Conservation (phyloP, 2,888 invertebrate species). For the Lomographa bimaculata region DNA sequence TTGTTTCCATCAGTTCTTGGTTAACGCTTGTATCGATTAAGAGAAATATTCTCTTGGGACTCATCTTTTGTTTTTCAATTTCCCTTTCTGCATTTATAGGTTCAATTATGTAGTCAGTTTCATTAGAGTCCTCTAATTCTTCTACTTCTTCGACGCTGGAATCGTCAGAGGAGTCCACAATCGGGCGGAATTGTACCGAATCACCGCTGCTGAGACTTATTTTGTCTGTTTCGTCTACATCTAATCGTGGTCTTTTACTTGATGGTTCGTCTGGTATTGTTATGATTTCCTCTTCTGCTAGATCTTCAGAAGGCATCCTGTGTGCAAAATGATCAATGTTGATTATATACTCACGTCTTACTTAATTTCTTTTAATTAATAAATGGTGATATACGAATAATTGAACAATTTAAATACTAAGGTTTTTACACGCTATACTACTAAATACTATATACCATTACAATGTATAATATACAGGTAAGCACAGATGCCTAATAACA, state of each 20-base stretch:
- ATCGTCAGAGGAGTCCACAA: conserved; percentile 55
- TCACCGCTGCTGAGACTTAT: conserved; percentile 69
- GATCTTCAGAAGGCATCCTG: conserved; percentile 47
- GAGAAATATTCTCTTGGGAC: too few species aligned
- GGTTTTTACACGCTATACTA: too few species aligned
- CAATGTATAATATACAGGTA: too few species aligned
- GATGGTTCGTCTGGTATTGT: conserved; percentile 57
- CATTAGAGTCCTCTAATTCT: conserved; percentile 18
- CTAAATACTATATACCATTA: too few species aligned
- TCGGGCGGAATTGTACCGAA: conserved; percentile 53
- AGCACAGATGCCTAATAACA: too few species aligned
- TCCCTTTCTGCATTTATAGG: background rate
- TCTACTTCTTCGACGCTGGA: conserved; percentile 42
- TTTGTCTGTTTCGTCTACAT: conserved; percentile 45
- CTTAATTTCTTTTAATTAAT: too few species aligned
- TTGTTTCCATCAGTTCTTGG: background rate
- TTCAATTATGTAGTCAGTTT: conserved; percentile 15
- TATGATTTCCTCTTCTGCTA: conserved; percentile 36
- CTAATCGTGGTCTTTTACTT: conserved; percentile 51
- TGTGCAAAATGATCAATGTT: too few species aligned
- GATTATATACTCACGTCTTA: too few species aligned
- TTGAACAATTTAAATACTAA: too few species aligned
- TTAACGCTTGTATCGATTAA: background rate
- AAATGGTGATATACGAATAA: too few species aligned
- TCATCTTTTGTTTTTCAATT: background rate